A percentile compares a stretch with the other conserved stretches of the same genome.
Conservation (phyloP, 2,113 vertebrate species). For the Zeus faber region DNA sequence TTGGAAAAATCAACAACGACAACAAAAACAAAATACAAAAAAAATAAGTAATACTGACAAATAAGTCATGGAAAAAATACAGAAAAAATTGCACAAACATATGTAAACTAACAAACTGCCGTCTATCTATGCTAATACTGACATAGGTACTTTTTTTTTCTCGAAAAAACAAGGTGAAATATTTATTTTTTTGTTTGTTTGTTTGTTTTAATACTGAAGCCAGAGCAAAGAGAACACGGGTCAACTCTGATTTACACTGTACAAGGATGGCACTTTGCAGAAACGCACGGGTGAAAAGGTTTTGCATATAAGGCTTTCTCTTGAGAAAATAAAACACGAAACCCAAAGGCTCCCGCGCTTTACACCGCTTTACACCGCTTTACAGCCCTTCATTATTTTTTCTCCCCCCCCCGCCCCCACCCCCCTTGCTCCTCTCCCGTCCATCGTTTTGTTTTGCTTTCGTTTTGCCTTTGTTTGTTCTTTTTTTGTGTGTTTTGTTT, state of each 20-base stretch:
- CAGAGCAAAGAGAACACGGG: slow-evolving; percentile 86
- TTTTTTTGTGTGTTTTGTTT: too few relatives aligned
- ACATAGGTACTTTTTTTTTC: slow-evolving; percentile 90
- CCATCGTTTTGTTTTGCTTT: slow-evolving; percentile 80
- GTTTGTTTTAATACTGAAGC: slow-evolving; percentile 95
- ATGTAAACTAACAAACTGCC: slow-evolving; percentile 97
- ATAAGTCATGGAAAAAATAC: slow-evolving; percentile 75
- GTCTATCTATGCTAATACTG: slow-evolving; percentile 94
- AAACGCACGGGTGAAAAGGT: slow-evolving; percentile 97
- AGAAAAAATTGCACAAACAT: slow-evolving; percentile 98
- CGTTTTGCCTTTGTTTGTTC: too few relatives aligned
- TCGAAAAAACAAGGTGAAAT: slow-evolving; percentile 91
- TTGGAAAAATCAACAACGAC: slow-evolving; percentile 79
- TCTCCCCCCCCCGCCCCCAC: slow-evolving; percentile 63
- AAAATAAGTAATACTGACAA: slow-evolving; percentile 91
- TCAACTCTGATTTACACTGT: slow-evolving; percentile 88
- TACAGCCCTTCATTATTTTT: slow-evolving; percentile 60
- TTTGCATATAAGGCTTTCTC: slow-evolving; percentile 99
- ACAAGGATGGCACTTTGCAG: slow-evolving; percentile 99
- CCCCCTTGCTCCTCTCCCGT: slow-evolving; percentile 74
- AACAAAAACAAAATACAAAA: slow-evolving; percentile 71
- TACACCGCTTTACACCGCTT: slow-evolving; percentile 28
- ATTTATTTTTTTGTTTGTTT: too few relatives aligned
- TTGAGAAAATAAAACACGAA: slow-evolving; percentile 80
- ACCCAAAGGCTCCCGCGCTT: slow-evolving; percentile 90